Evolutionary conservation across 2,888 invertebrate genomes (phyloP), one percentile per base, ranked within the genome.

Genomic region (Chloroclystis v-ata): DNA sequence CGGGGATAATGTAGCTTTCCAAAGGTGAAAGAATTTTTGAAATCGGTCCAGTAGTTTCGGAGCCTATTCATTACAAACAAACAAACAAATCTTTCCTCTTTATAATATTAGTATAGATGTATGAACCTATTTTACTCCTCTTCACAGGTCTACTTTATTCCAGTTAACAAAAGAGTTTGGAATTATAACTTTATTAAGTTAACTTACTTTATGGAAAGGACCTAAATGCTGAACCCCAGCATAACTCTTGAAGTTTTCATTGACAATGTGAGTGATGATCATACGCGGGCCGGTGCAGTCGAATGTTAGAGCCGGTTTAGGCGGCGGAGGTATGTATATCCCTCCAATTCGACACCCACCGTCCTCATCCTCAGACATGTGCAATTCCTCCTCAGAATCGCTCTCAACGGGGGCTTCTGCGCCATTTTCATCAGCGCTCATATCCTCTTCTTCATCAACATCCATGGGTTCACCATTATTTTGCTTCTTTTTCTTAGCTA

Each of bases 231-330:
- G 92, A 28, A 90, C 89, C 0, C 95, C 95, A 24, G 95, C 97
- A 68, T 99, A 99, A 69, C 98, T 99, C 81, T 99, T 99, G 75
- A 99, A 99, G 77, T 98, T 97, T 40, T 92, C 91, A 75, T 97
- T 98, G 0, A 93, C 93, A 60, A 99, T 98, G 61, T 95, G 92
- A 1, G 93, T 92, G 43, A 99, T 98, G 48, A 99, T 93, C 32
- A 99, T 83, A 11, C 98, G 90, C 0, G 97, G 94, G 0, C 95
- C 96, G 30, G 89, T 92, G 7, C 91, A 87, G 59, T 95, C 94
- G 52, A 92, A 91, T 1, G 93, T 92, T 42, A 91, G 90, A 1
- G 92, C 90, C 0, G 92, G 91, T 59, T 90, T 91, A 1, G 93
- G 89, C 1, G 94, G 91, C 0, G 95, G 94, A 0, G 96, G 96